Evolutionary conservation across 2,797 vertebrate species (phyloP).

Genomic region (Gymnothorax reevesii): DNA sequence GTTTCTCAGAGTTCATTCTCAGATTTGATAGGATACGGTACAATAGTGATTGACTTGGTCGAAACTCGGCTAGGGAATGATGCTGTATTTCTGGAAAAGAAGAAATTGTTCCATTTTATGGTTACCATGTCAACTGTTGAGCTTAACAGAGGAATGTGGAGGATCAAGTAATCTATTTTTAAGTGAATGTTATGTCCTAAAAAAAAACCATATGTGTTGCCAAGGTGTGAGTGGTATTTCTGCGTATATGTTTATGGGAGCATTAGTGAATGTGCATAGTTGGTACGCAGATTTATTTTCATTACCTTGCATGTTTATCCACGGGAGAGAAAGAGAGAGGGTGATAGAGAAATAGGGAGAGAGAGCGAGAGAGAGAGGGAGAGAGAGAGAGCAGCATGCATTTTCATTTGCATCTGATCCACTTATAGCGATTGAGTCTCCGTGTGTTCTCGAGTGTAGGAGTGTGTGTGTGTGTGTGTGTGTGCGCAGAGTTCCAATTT

Average conservation of each 20-base stretch:
- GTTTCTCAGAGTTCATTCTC: background rate
- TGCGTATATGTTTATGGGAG: background rate
- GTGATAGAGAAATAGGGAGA: background rate
- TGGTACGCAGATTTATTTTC: background rate
- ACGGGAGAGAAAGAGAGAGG: background rate
- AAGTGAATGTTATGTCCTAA: background rate
- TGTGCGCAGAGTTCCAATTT: slow-evolving; percentile 35
- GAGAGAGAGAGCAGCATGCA: background rate
- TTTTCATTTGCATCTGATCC: background rate
- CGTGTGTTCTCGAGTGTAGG: slow-evolving; percentile 43
- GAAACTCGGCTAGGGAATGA: background rate
- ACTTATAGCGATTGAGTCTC: slow-evolving; percentile 34
- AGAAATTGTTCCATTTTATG: background rate
- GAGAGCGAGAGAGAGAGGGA: background rate
- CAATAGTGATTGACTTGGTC: background rate
- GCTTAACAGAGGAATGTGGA: background rate
- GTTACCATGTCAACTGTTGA: background rate
- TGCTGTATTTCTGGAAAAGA: background rate
- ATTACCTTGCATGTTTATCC: slow-evolving; percentile 1
- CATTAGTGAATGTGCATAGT: slow-evolving; percentile 14
- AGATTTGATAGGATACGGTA: background rate
- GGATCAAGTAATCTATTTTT: background rate
- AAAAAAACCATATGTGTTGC: background rate
- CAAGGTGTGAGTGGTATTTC: slow-evolving; percentile 1
- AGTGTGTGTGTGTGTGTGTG: slow-evolving; percentile 36